phyloP scores from a whole-genome alignment of 2,797 vertebrate species.

The Tympanoctomys barrerae region DNA sequence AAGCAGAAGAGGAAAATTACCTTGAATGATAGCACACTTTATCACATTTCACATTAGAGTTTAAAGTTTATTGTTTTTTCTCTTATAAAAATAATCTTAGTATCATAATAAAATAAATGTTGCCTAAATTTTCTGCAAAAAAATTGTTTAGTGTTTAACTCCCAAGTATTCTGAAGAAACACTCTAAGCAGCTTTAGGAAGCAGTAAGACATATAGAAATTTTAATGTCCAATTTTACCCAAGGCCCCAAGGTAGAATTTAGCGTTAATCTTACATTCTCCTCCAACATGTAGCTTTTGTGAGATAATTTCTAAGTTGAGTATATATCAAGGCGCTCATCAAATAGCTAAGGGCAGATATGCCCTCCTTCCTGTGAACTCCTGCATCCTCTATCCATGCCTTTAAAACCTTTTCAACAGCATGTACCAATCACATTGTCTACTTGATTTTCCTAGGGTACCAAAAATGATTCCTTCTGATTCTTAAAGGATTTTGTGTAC shows the following conservation, averaged over 20 bases:
- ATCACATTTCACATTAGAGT: background rate
- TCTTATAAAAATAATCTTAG: background rate
- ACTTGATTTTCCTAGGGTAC: background rate
- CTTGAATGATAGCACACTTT: background rate
- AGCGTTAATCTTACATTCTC: background rate
- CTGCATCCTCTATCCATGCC: background rate
- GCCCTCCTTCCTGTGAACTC: background rate
- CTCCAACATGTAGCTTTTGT: background rate
- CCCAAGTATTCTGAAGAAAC: background rate
- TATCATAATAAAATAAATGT: background rate
- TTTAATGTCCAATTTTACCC: background rate
- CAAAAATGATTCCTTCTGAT: background rate
- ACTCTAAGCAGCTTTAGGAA: background rate
- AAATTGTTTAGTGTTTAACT: background rate
- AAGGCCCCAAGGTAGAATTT: background rate
- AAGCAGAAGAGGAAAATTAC: slow-evolving; percentile 9
- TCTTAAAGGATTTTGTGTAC: background rate
- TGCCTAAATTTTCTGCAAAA: background rate
- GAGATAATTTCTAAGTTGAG: background rate
- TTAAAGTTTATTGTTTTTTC: background rate
- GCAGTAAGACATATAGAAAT: background rate
- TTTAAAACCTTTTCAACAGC: background rate
- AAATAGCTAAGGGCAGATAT: background rate
- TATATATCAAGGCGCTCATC: background rate
- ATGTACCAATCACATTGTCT: background rate